Evolutionary conservation across 2,888 invertebrate genomes (phyloP).

Genomic region (Suillia variegata): DNA sequence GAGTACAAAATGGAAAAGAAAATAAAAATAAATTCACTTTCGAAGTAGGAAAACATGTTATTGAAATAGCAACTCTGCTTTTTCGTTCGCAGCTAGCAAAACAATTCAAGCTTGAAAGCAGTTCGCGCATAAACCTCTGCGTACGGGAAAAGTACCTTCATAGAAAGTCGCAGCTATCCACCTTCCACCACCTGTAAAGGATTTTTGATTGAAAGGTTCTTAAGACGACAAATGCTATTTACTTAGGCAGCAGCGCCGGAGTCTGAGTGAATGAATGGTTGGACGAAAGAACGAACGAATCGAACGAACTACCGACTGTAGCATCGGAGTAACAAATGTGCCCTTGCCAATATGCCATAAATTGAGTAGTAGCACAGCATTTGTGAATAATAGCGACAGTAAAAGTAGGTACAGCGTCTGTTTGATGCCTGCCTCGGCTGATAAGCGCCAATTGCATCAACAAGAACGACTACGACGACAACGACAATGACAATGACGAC

Average conservation of each 20-base stretch:
- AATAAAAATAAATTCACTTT: conserved; percentile 2
- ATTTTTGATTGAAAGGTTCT: conserved; percentile 5
- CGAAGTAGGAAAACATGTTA: neutral
- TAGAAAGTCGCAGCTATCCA: neutral
- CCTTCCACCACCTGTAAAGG: neutral
- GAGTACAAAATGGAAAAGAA: too few relatives aligned
- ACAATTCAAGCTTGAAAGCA: neutral
- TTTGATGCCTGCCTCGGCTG: too few relatives aligned
- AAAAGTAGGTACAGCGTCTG: too few relatives aligned
- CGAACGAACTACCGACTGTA: too few relatives aligned
- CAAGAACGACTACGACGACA: too few relatives aligned
- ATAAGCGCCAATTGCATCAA: too few relatives aligned
- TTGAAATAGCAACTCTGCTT: neutral
- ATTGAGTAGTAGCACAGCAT: neutral
- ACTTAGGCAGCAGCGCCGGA: neutral
- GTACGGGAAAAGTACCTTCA: too few relatives aligned
- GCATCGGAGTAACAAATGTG: too few relatives aligned
- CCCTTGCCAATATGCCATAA: neutral
- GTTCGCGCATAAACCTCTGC: neutral
- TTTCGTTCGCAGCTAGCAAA: neutral
- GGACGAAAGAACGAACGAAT: too few relatives aligned
- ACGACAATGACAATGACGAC: too few relatives aligned
- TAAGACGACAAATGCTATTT: conserved; percentile 1
- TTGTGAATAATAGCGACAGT: neutral
- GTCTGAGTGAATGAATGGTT: neutral